Base-by-base conservation (phyloP, 37 sponge, comb jelly and placozoan species). In the Trichoplax adhaerens region DNA sequence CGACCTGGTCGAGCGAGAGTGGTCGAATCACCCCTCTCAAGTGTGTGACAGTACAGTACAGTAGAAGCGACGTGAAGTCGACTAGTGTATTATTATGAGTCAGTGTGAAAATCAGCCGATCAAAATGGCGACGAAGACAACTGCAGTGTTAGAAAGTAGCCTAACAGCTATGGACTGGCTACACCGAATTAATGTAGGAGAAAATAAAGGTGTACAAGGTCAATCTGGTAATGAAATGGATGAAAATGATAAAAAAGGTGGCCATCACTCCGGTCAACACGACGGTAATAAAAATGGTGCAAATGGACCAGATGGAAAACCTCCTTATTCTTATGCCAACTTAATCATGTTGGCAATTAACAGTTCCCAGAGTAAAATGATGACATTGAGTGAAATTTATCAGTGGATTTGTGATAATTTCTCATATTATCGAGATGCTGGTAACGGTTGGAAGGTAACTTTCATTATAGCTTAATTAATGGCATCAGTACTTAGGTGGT, bases 341-440 rank as follows among this genome's bases (percentile, higher is more conserved):
- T 87, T 94, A 50, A 94, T 94, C 56, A 86, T 87, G 1, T 94
- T 84, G 56, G 85, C 95, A 54, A 94, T 94, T 73, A 94, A 94
- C 87, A 86, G 90, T 68, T 65, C 85, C 10, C 66, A 69, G 2
- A 78, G 66, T 69, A 58, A 71, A 58, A 78, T 71, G 57, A 81
- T 94, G 82, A 94, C 95, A 0, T 81, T 94, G 1, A 94, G 80
- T 68, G 90, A 89, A 5, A 94, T 94, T 48, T 94, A 94, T 78
- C 82, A 72, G 48, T 94, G 95, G 95, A 94, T 94, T n/a, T 66
- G 69, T 1, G 68, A 63, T 64, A 86, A 94, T 69, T 94, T 94
- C 54, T 83, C 90, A 2, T 94, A 83, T 75, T 94, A 94, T 80
- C 86, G 79, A 76, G 87, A 86, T 57, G 87, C 87, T 52, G 73